Conservation (phyloP, 2,888 invertebrate genomes). For the Chrysina gloriosa region DNA sequence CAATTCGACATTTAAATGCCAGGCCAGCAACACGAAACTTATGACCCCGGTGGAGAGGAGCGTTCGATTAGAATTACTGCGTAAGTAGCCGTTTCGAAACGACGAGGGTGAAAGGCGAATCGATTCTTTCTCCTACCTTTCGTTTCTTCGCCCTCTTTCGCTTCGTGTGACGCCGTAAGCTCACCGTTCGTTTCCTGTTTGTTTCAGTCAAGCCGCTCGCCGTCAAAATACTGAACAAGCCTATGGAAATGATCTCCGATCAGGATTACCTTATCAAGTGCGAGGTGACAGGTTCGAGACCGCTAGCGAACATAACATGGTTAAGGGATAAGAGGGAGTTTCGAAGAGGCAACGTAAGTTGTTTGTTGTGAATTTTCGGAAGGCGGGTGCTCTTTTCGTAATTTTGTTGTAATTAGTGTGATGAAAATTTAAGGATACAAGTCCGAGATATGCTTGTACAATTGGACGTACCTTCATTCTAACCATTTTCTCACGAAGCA, state of each 20-base stretch:
- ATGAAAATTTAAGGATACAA: too few relatives aligned
- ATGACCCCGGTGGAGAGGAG: slow-evolving; percentile 86
- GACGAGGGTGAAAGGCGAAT: slow-evolving; percentile 8
- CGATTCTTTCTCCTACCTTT: slow-evolving; percentile 1
- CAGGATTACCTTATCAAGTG: slow-evolving; percentile 84
- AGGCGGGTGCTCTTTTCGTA: neutral
- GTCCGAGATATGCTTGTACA: too few relatives aligned
- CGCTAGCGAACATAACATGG: slow-evolving; percentile 87
- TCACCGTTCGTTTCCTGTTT: slow-evolving; percentile 34
- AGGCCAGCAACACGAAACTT: slow-evolving; percentile 88
- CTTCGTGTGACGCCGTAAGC: too few relatives aligned
- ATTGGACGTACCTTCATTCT: too few relatives aligned
- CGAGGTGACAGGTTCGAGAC: slow-evolving; percentile 86
- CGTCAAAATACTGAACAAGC: slow-evolving; percentile 82
- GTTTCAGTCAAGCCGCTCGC: slow-evolving; percentile 82
- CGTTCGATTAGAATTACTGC: slow-evolving; percentile 83
- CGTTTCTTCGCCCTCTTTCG: neutral
- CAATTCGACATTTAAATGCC: slow-evolving; percentile 88
- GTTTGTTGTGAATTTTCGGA: neutral
- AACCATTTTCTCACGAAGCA: too few relatives aligned
- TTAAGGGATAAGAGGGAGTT: slow-evolving; percentile 83
- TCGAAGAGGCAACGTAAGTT: slow-evolving; percentile 78
- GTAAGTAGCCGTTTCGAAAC: slow-evolving; percentile 71
- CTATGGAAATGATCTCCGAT: slow-evolving; percentile 80
- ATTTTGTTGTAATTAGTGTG: neutral